These are phyloP conservation scores for Passer domesticus DNA, from an alignment of 2,113 vertebrate genomes.

Conservation along the genomic window DNA sequence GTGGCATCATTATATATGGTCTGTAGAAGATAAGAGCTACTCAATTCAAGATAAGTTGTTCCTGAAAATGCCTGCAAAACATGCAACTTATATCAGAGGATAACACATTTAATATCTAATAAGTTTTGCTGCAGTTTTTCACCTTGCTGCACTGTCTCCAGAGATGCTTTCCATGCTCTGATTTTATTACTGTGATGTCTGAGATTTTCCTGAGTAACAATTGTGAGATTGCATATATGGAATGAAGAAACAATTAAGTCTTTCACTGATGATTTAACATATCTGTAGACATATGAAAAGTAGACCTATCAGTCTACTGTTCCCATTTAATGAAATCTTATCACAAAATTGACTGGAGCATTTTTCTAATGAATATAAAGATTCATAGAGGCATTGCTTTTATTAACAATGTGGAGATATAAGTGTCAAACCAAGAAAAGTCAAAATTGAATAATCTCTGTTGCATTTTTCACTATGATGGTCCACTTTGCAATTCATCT, in stretches of 20 bases:
- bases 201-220: neutral
- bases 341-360: slow-evolving; percentile 19
- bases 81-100: neutral
- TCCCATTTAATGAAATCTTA: slow-evolving; percentile 2
- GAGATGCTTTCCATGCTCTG: neutral
- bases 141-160: fast-evolving
- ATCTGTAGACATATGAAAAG: neutral
- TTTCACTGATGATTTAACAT: neutral
- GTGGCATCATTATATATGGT: neutral
- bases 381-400: neutral
- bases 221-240: neutral
- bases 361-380: neutral
- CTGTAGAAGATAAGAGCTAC: neutral
- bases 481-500: neutral
- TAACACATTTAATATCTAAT: neutral
- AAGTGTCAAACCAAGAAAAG: neutral
- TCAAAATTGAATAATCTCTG: neutral
- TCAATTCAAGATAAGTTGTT: neutral
- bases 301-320: neutral
- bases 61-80: neutral
- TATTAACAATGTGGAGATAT: neutral
- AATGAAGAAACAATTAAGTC: neutral
- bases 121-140: neutral
- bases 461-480: neutral
- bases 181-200: neutral